A percentile compares a stretch with the other conserved stretches of the same genome.
Conservation (phyloP, 1,140 invertebrate genomes). For the Panagrolaimus sp. region DNA sequence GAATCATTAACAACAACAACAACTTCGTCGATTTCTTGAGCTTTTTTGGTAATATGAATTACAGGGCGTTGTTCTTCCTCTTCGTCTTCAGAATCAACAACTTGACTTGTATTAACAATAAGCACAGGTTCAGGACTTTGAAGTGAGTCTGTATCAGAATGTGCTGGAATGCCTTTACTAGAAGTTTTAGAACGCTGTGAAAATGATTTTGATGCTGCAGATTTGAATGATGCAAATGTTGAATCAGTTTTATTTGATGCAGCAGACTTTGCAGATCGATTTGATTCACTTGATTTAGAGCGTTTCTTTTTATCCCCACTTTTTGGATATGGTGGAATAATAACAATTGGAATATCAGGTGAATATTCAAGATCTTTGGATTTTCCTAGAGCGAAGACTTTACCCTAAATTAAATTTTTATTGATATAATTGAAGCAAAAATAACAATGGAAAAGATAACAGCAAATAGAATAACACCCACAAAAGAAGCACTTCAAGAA, state of each 20-base stretch:
- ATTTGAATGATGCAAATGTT: background rate
- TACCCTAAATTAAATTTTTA: too few relatives aligned
- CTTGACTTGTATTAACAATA: background rate
- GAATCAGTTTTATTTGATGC: constrained; percentile 3
- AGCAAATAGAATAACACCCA: background rate
- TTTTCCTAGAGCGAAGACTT: background rate
- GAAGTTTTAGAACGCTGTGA: background rate
- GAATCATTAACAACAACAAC: background rate
- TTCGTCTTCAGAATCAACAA: background rate
- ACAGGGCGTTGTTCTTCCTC: background rate
- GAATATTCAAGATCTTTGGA: constrained; percentile 9
- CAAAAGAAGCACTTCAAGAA: background rate
- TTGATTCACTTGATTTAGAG: constrained; percentile 4
- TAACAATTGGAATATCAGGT: constrained; percentile 9
- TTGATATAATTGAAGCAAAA: too few relatives aligned
- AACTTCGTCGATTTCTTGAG: background rate
- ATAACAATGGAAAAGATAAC: background rate
- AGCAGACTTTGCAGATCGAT: background rate
- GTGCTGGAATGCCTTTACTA: background rate
- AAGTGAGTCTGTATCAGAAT: constrained; percentile 8
- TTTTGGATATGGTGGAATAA: background rate
- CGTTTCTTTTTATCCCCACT: background rate
- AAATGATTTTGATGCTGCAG: background rate
- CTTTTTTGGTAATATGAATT: background rate
- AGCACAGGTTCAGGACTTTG: background rate